Conservation (phyloP, 2,888 invertebrate species). For the Noctua janthina region DNA sequence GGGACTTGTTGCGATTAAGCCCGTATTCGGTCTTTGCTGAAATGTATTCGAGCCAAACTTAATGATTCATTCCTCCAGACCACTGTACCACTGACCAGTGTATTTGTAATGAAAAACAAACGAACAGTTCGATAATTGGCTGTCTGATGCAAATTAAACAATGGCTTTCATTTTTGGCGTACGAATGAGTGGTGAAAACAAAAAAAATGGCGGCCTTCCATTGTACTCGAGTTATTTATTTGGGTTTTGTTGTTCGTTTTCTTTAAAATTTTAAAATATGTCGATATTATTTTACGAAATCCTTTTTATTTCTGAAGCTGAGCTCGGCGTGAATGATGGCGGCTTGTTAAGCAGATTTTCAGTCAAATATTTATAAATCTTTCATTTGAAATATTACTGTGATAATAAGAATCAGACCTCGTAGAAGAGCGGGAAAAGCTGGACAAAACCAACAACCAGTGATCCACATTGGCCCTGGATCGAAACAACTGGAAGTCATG, state of each 20-base stretch:
- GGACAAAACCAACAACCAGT: too few relatives aligned
- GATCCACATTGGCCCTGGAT: too few relatives aligned
- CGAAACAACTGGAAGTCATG: too few relatives aligned
- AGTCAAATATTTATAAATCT: constrained; percentile 5
- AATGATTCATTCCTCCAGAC: constrained; percentile 27
- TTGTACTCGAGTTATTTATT: constrained; percentile 56
- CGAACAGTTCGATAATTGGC: constrained; percentile 53
- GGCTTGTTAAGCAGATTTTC: constrained; percentile 11
- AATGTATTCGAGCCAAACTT: constrained; percentile 11
- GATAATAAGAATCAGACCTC: not conserved
- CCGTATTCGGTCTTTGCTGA: not conserved
- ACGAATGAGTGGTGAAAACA: constrained; percentile 39
- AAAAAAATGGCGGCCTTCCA: constrained; percentile 48
- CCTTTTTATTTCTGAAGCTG: constrained; percentile 30
- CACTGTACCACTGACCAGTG: constrained; percentile 1
- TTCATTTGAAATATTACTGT: not conserved
- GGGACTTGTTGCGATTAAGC: constrained; percentile 13
- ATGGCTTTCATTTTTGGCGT: constrained; percentile 37
- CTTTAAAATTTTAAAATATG: constrained; percentile 27
- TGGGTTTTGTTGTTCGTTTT: constrained; percentile 42
- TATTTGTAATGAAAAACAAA: constrained; percentile 52
- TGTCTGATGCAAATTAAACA: constrained; percentile 56
- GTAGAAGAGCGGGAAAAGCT: too few relatives aligned
- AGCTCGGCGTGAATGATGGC: constrained; percentile 8
- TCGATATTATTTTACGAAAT: constrained; percentile 26